Conservation (phyloP, 1,140 invertebrate genomes). For the Hypsibius dujardini region DNA sequence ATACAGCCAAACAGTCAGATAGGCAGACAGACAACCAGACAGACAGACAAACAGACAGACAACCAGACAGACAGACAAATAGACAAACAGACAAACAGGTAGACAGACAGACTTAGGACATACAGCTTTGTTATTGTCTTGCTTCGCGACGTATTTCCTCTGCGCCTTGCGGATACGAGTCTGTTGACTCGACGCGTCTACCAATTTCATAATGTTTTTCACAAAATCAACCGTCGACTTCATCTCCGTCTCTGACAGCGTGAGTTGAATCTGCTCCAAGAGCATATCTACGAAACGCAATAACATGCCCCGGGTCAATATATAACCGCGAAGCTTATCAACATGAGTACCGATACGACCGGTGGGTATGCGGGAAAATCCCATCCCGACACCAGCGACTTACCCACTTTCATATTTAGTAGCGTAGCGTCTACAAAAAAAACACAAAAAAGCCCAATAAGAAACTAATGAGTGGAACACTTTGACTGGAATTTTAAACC, state of each 20-base stretch:
- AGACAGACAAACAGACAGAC: neutral
- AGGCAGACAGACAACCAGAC: neutral
- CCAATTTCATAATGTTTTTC: neutral
- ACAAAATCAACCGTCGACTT: conserved; percentile 13
- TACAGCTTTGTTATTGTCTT: neutral
- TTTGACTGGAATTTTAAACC: too few species aligned
- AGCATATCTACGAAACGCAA: neutral
- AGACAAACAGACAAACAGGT: too few species aligned
- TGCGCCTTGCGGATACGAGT: conserved; percentile 10
- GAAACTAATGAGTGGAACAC: neutral
- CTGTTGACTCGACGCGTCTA: neutral
- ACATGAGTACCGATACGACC: neutral
- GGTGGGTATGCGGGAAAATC: neutral
- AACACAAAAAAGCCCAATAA: neutral
- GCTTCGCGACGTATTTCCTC: conserved; percentile 12
- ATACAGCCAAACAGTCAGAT: too few species aligned
- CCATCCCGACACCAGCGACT: too few species aligned
- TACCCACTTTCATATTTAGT: neutral
- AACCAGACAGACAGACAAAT: neutral
- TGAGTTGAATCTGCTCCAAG: conserved; percentile 5
- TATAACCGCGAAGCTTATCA: too few species aligned
- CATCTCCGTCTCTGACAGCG: conserved; percentile 5
- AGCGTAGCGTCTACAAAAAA: neutral
- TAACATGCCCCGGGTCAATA: too few species aligned
- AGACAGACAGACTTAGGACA: neutral